Evolutionary conservation across 2,888 invertebrate species (phyloP), one percentile per base, ranked within the genome.

Genomic region (Sylvicola cinctus): DNA sequence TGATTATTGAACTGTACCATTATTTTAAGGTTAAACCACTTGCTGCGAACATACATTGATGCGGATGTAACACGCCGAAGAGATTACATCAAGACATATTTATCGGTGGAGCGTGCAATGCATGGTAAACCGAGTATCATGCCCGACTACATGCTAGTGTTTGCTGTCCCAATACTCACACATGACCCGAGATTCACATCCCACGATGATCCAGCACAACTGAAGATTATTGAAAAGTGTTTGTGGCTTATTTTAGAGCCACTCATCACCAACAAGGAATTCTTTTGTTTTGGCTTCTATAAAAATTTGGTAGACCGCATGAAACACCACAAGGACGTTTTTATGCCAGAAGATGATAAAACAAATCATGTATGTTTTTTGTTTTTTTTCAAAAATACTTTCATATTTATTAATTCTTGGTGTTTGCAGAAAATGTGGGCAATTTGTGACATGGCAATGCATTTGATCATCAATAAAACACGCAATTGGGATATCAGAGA

Each of bases 121-220:
- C 65, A 73, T 42, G 83, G 85, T 61, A 60, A 85, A 51, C 75
- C 81, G 28, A 80, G 83, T 56, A 84, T 88, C 54, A 64, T 93
- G 58, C 95, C 96, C 35, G 96, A 96, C 62, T 95, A 93, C 55
- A 90, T 91, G 77, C 62, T 96, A 49, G 87, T 91, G 43, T 95
- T 93, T 60, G 84, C 90, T n/a, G 79, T 95, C 44, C 88, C 95
- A 32, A 73, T 96, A 34, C 65, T 96, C 38, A 81, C 93, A n/a
- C 91, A 95, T 55, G 84, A 90, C 58, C 81, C 87, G 5, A 69
- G 73, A 44, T 84, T 80, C 52, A 76, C 75, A 33, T 65, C 70
- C 42, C 71, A 77, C 58, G 72, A 78, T 47, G 80, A 85, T 50
- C 65, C 78, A 13, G 41, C 40, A 14, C 81, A 88, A 47, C 65